These are phyloP conservation scores for Eristalis pertinax DNA, from an alignment of 2,888 invertebrate species.

Conservation along the genomic window DNA sequence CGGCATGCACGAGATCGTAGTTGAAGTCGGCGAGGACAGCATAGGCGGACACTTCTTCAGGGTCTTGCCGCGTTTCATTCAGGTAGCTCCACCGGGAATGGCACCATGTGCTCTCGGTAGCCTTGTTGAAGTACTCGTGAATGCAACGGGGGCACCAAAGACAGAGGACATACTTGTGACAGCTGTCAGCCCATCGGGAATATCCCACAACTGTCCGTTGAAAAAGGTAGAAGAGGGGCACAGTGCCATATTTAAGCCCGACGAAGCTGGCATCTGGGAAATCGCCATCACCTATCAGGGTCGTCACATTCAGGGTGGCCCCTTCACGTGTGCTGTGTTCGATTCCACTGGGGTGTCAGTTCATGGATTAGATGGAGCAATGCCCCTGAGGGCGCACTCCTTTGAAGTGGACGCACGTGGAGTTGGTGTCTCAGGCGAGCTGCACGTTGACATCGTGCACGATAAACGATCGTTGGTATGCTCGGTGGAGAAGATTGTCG, in stretches of 20 bases:
- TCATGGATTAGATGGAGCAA: slow-evolving; percentile 90
- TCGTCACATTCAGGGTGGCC: slow-evolving; percentile 97
- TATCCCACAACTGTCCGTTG: slow-evolving; percentile 91
- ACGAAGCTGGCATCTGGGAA: slow-evolving; percentile 98
- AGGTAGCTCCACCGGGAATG: slow-evolving; percentile 95
- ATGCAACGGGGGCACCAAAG: slow-evolving; percentile 90
- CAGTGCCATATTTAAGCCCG: slow-evolving; percentile 97
- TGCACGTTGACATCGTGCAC: slow-evolving; percentile 94
- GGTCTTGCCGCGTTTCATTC: slow-evolving; percentile 92
- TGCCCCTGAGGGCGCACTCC: slow-evolving; percentile 93
- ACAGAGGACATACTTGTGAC: slow-evolving; percentile 94
- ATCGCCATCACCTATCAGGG: slow-evolving; percentile 98
- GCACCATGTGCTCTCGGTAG: slow-evolving; percentile 97
- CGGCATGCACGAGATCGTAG: slow-evolving; percentile 93
- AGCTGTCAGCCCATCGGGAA: slow-evolving; percentile 94
- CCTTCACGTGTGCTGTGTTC: slow-evolving; percentile 97
- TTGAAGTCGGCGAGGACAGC: slow-evolving; percentile 85
- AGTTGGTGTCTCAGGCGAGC: slow-evolving; percentile 92
- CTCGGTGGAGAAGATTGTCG: slow-evolving; percentile 90
- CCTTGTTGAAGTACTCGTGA: slow-evolving; percentile 96
- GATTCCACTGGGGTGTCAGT: slow-evolving; percentile 95
- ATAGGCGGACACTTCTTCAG: slow-evolving; percentile 89
- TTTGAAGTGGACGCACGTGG: slow-evolving; percentile 89
- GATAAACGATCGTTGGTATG: slow-evolving; percentile 92
- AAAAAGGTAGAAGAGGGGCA: slow-evolving; percentile 94